Evolutionary conservation across 2,113 vertebrate genomes (phyloP).

Genomic region (Charadrius vociferus): DNA sequence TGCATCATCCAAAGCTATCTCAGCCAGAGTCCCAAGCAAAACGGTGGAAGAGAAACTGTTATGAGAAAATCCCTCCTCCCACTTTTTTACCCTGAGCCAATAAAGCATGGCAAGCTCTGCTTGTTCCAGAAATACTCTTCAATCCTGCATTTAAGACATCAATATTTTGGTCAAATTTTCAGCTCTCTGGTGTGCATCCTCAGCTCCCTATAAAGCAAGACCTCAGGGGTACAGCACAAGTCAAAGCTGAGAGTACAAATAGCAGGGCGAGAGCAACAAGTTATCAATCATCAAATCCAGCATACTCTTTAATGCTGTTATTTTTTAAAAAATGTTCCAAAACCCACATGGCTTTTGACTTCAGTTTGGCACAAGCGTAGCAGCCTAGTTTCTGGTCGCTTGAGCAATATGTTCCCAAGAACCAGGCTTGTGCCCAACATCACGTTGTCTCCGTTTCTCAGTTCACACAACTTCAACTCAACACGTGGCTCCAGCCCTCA

Average conservation of each 20-base stretch:
- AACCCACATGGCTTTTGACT: slow-evolving; percentile 6
- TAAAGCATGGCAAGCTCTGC: background rate
- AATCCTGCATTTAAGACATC: background rate
- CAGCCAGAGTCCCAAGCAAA: background rate
- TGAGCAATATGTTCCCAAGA: background rate
- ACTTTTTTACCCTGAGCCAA: background rate
- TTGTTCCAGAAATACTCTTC: background rate
- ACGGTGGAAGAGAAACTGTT: background rate
- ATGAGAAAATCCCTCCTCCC: background rate
- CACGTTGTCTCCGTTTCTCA: background rate
- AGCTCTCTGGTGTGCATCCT: background rate
- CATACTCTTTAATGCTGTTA: background rate
- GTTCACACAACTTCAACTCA: background rate
- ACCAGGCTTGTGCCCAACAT: background rate
- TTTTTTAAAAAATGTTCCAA: background rate
- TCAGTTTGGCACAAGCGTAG: background rate
- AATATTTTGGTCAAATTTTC: background rate
- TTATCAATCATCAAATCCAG: background rate
- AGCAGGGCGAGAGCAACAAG: background rate
- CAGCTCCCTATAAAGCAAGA: background rate
- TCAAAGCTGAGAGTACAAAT: background rate
- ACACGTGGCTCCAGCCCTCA: background rate
- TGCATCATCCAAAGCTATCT: background rate
- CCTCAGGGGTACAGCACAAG: background rate
- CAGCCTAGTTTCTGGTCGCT: background rate